Conservation (phyloP, 2,888 invertebrate species). For the Ethmia dodecea region DNA sequence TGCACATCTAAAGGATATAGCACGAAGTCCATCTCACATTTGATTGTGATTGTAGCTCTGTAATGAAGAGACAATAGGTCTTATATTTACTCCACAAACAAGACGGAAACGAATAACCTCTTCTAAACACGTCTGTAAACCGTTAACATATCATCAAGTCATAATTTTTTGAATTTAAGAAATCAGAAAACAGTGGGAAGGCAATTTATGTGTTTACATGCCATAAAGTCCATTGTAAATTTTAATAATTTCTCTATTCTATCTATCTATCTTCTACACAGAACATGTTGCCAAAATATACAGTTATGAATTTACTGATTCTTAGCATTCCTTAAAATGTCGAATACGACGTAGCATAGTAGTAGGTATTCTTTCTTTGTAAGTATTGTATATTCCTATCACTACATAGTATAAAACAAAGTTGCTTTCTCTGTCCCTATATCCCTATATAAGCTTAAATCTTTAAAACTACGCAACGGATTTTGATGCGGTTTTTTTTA, state of each 20-base stretch:
- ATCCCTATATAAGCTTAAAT: too few species aligned
- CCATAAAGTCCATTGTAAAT: slow-evolving; percentile 1
- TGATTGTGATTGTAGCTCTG: slow-evolving; percentile 81
- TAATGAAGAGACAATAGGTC: not conserved
- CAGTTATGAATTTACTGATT: slow-evolving; percentile 1
- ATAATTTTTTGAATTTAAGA: slow-evolving; percentile 2
- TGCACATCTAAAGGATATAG: slow-evolving; percentile 81
- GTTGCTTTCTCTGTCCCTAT: too few species aligned
- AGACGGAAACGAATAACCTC: not conserved
- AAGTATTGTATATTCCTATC: too few species aligned
- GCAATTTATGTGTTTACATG: slow-evolving; percentile 4
- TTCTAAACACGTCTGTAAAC: not conserved
- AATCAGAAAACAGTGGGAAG: slow-evolving; percentile 1
- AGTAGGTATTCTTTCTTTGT: too few species aligned
- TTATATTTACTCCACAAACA: not conserved
- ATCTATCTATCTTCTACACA: not conserved
- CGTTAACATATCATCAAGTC: not conserved
- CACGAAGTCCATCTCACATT: slow-evolving; percentile 82
- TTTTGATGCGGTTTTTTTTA: too few species aligned
- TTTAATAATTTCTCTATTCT: slow-evolving; percentile 4
- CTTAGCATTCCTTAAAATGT: too few species aligned
- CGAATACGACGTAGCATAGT: too few species aligned
- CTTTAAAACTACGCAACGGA: too few species aligned
- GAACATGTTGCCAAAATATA: slow-evolving; percentile 6
- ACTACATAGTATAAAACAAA: too few species aligned